phyloP scores from a whole-genome alignment of 2,797 vertebrate genomes.

The Iguana delicatissima region DNA sequence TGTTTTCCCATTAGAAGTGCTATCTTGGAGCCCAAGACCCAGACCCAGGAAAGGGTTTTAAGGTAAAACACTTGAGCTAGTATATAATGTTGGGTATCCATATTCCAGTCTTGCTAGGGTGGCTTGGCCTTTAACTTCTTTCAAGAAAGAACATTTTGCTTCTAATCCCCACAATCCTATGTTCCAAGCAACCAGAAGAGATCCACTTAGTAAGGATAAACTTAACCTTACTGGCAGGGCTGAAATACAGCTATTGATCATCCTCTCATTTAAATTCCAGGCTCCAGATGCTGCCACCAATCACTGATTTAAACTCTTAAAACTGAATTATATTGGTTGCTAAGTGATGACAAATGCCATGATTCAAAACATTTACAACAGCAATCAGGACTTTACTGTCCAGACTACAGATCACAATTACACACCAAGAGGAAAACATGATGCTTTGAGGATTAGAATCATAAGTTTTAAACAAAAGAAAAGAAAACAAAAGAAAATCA shows the following conservation, averaged over 20 bases:
- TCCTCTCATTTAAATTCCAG: constrained; percentile 46
- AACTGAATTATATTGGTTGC: constrained; percentile 32
- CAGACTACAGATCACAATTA: constrained; percentile 18
- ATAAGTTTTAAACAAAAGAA: not conserved
- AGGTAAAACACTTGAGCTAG: not conserved
- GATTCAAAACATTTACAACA: constrained; percentile 40
- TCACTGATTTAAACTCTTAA: constrained; percentile 34
- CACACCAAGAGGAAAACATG: not conserved
- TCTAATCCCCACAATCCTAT: not conserved
- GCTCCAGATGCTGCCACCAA: constrained; percentile 1
- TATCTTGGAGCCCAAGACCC: no score
- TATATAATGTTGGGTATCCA: not conserved
- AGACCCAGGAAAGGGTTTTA: no score
- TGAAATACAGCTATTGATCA: constrained; percentile 36
- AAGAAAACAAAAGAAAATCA: not conserved
- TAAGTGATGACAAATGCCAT: constrained; percentile 24
- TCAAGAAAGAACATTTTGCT: not conserved
- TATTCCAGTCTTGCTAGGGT: not conserved
- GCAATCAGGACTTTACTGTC: constrained; percentile 20
- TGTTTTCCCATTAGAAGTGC: no score
- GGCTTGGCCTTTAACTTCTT: not conserved
- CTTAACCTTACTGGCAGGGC: not conserved
- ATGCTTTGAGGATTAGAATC: constrained; percentile 7
- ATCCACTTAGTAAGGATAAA: constrained; percentile 4
- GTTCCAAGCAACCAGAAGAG: constrained; percentile 19